Evolutionary conservation across 2,888 invertebrate genomes (phyloP).

Genomic region (Protonemura montana): DNA sequence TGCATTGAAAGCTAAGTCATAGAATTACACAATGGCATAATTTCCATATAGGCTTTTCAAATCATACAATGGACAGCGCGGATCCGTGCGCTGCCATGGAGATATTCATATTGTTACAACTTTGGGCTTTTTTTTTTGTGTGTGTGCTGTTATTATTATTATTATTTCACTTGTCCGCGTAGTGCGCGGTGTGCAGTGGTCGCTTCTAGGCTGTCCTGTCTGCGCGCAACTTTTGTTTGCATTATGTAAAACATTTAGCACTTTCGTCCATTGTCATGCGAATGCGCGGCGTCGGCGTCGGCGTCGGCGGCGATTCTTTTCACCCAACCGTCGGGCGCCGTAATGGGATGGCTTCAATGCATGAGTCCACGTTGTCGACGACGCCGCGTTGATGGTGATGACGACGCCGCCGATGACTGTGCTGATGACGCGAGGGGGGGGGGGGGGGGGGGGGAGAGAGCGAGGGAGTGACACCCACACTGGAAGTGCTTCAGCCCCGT

Average conservation of each 20-base stretch:
- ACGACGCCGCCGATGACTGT: constrained; percentile 32
- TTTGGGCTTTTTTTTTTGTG: constrained; percentile 16
- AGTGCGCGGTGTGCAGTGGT: background rate
- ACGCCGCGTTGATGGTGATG: constrained; percentile 1
- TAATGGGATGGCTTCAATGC: constrained; percentile 45
- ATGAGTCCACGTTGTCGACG: background rate
- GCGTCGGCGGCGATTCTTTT: constrained; percentile 44
- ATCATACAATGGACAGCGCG: constrained; percentile 33
- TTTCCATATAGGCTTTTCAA: constrained; percentile 28
- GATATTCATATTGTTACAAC: constrained; percentile 26
- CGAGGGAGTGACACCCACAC: background rate
- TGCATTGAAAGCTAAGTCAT: background rate
- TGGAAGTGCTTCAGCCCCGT: background rate
- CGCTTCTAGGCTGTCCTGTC: background rate
- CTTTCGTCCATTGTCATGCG: constrained; percentile 48
- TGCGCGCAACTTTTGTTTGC: constrained; percentile 49
- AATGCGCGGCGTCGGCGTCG: constrained; percentile 36
- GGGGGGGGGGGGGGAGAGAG: background rate
- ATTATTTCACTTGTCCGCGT: constrained; percentile 39
- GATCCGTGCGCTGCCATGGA: background rate
- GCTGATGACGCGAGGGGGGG: background rate
- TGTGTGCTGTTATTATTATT: constrained; percentile 34
- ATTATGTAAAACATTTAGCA: constrained; percentile 50
- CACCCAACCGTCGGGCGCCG: constrained; percentile 29
- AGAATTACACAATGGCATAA: constrained; percentile 25